Conservation (phyloP, 2,888 invertebrate genomes). For the Caenorhabditis sp. region DNA sequence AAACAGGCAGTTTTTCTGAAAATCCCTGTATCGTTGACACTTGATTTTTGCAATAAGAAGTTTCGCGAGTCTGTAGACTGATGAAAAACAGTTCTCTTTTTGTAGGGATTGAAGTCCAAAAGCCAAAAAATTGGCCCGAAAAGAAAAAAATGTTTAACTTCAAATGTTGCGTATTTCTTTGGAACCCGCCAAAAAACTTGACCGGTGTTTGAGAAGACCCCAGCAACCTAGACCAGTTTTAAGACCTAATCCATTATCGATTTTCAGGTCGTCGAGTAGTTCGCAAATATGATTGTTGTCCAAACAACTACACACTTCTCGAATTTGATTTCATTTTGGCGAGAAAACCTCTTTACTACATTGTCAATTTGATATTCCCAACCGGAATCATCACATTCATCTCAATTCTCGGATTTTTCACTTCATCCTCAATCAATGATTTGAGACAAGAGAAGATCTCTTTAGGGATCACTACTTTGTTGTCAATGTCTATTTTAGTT, state of each 20-base stretch:
- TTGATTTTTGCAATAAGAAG: too few species aligned
- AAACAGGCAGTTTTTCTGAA: too few species aligned
- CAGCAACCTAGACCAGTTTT: too few species aligned
- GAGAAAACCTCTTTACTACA: conserved; percentile 67
- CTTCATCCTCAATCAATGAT: conserved; percentile 72
- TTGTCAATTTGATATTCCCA: conserved; percentile 72
- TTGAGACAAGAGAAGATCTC: conserved; percentile 69
- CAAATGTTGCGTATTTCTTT: too few species aligned
- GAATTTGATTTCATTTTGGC: conserved; percentile 59
- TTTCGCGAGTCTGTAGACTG: too few species aligned
- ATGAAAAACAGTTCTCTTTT: too few species aligned
- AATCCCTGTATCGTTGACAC: too few species aligned
- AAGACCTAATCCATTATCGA: not conserved
- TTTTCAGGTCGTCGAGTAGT: not conserved
- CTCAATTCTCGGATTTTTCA: conserved; percentile 73
- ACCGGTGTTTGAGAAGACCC: too few species aligned
- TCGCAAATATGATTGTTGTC: conserved; percentile 68
- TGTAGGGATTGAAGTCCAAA: too few species aligned
- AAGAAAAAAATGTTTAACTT: too few species aligned
- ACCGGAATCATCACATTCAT: conserved; percentile 72
- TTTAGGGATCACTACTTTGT: conserved; percentile 63
- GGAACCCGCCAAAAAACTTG: too few species aligned
- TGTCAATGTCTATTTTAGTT: conserved; percentile 74
- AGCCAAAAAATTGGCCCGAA: too few species aligned
- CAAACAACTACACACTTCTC: conserved; percentile 54